Conservation (phyloP, 2,888 invertebrate species). For the Ferrisia virgata region DNA sequence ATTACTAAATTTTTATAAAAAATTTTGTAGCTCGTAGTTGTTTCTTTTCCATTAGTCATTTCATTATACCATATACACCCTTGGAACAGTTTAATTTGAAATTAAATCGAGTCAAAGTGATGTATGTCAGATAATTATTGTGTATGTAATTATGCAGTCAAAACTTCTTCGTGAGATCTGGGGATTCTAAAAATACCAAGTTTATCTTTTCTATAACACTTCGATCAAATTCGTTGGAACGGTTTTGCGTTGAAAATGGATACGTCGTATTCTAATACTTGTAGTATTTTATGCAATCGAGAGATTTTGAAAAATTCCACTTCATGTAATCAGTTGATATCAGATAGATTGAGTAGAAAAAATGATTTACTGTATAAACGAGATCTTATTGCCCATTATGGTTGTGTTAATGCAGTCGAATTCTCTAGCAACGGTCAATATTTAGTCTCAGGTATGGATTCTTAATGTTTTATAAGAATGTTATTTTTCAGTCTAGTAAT, state of each 20-base stretch:
- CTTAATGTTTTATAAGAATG: neutral
- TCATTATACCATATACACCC: too few species aligned
- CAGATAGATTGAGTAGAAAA: conserved; percentile 52
- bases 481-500: too few species aligned
- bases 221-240: neutral
- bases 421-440: conserved; percentile 85
- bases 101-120: neutral
- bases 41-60: neutral
- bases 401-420: conserved; percentile 95
- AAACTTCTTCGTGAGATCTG: neutral
- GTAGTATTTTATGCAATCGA: conserved; percentile 40
- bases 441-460: conserved; percentile 75
- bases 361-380: conserved; percentile 70
- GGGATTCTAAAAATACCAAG: neutral
- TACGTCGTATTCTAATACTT: conserved; percentile 26
- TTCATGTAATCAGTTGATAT: conserved; percentile 26
- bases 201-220: neutral
- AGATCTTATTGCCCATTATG: conserved; percentile 85
- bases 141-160: neutral
- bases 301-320: conserved; percentile 18
- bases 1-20: neutral
- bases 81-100: neutral
- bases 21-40: neutral
- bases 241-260: neutral
- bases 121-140: neutral